Conservation (phyloP, 2,888 invertebrate genomes). For the Clepsis dumicolana region DNA sequence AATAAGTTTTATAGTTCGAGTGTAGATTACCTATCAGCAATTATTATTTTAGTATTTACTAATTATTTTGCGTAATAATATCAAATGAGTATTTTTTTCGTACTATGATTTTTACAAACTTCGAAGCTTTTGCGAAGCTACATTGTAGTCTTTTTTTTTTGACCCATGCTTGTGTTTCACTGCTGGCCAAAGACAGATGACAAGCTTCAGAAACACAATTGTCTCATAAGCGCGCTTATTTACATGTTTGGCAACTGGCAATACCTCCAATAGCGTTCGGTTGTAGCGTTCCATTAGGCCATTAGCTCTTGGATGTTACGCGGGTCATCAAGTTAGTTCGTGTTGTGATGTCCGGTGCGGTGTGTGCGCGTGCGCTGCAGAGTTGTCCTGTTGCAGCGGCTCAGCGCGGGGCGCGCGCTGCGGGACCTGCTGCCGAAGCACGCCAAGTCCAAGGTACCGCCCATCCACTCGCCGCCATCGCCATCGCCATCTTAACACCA, state of each 20-base stretch:
- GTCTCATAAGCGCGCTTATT: neutral
- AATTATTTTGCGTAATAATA: neutral
- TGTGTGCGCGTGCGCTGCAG: constrained; percentile 46
- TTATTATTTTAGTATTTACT: no score
- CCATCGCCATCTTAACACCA: neutral
- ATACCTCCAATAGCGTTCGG: neutral
- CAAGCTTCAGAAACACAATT: no score
- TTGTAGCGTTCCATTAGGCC: neutral
- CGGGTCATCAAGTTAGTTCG: neutral
- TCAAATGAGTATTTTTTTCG: neutral
- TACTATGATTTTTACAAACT: neutral
- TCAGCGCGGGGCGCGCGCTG: constrained; percentile 67
- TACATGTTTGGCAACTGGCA: neutral
- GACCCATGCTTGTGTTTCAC: no score
- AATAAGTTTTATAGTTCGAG: no score
- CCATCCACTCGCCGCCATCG: neutral
- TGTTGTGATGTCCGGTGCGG: constrained; percentile 3
- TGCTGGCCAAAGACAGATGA: no score
- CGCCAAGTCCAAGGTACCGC: constrained; percentile 73
- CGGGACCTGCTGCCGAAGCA: constrained; percentile 68
- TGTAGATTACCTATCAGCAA: no score
- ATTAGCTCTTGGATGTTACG: neutral
- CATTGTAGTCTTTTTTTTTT: no score
- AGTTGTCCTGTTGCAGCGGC: constrained; percentile 72
- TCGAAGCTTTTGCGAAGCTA: neutral